These are phyloP conservation scores for Caenorhabditis imperialis DNA, from an alignment of 2,888 invertebrate genomes.

Conservation along the genomic window DNA sequence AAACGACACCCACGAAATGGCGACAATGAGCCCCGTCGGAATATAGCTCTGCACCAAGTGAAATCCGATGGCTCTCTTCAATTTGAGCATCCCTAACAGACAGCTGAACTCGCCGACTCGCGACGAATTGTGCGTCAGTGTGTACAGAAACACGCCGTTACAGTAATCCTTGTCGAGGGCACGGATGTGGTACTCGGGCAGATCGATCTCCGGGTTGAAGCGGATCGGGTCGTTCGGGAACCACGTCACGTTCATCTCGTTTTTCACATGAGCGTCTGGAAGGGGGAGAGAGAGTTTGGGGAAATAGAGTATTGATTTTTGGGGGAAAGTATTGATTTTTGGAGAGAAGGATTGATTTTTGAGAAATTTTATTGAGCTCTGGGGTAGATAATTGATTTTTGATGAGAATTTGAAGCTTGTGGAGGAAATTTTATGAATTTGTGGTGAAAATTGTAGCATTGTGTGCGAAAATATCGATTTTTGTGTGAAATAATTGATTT, in stretches of 20 bases:
- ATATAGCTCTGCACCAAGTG: slow-evolving; percentile 79
- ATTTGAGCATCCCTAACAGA: slow-evolving; percentile 68
- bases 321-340: too few relatives aligned
- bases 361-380: too few relatives aligned
- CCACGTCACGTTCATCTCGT: slow-evolving; percentile 75
- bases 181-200: slow-evolving; percentile 71
- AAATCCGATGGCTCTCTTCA: slow-evolving; percentile 81
- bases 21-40: slow-evolving; percentile 67
- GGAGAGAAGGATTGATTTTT: too few relatives aligned
- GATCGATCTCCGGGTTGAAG: slow-evolving; percentile 67
- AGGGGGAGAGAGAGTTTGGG: too few relatives aligned
- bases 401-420: too few relatives aligned
- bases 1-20: slow-evolving; percentile 69
- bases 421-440: too few relatives aligned
- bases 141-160: slow-evolving; percentile 73
- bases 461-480: too few relatives aligned
- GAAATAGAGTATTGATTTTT: too few relatives aligned
- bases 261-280: slow-evolving; percentile 71
- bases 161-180: slow-evolving; percentile 69
- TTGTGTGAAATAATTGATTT: too few relatives aligned
- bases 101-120: slow-evolving; percentile 71
- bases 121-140: slow-evolving; percentile 69
- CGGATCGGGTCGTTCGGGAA: slow-evolving; percentile 69
- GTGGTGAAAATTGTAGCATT: too few relatives aligned
- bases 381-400: too few relatives aligned